A percentile compares a stretch with the other conserved stretches of the same genome.
These are phyloP conservation scores for Papilio dardanus DNA, from an alignment of 1,140 invertebrate genomes.

Conservation along the genomic window DNA sequence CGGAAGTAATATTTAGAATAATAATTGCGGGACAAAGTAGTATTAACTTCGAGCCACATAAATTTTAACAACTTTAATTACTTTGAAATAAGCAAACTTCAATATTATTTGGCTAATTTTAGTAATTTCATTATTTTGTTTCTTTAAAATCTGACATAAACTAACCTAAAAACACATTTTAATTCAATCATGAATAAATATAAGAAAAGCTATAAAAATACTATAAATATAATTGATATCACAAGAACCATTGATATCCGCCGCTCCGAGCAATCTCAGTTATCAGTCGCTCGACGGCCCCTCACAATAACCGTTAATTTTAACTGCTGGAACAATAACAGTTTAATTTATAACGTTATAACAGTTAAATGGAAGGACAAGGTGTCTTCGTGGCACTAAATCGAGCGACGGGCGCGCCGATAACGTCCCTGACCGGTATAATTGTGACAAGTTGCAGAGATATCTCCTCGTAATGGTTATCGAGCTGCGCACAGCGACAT, in stretches of 20 bases:
- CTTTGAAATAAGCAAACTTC: not conserved
- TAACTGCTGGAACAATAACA: constrained; percentile 66
- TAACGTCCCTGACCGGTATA: constrained; percentile 39
- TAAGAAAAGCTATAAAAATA: constrained; percentile 4
- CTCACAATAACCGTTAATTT: constrained; percentile 68
- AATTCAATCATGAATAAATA: not conserved
- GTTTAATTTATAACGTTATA: constrained; percentile 67
- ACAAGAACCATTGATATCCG: not conserved
- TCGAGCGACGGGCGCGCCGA: constrained; percentile 43
- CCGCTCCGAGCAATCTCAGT: constrained; percentile 39
- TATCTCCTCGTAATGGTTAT: constrained; percentile 31
- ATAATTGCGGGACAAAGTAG: not conserved
- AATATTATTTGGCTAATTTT: not conserved
- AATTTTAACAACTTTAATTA: not conserved
- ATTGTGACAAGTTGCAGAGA: constrained; percentile 44
- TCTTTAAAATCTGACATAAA: not conserved
- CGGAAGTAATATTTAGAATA: not conserved
- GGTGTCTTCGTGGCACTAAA: constrained; percentile 54
- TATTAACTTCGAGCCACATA: not conserved
- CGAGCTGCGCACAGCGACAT: not conserved
- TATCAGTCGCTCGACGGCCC: constrained; percentile 59
- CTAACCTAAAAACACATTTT: not conserved
- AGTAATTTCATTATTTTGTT: not conserved
- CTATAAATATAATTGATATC: not conserved
- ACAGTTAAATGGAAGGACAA: constrained; percentile 63